Evolutionary conservation across 2,113 vertebrate genomes (phyloP).

Genomic region (Tetrax tetrax): DNA sequence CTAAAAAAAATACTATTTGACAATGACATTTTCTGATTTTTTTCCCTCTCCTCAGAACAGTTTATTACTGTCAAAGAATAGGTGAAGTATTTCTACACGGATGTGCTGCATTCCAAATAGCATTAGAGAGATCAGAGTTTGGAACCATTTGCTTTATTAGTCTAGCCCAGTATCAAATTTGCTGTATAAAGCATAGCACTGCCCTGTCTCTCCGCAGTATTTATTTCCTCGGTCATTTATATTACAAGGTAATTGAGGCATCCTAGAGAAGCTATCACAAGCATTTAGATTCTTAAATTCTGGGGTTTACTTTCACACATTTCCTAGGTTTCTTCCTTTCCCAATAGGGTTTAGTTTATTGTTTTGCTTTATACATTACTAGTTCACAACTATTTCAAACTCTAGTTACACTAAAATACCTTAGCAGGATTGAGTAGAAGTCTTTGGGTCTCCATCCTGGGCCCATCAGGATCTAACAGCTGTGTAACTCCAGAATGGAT

Average conservation of each 20-base stretch:
- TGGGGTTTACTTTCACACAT: not conserved
- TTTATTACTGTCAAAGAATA: not conserved
- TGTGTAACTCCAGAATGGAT: not conserved
- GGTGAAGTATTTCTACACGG: not conserved
- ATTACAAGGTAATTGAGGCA: not conserved
- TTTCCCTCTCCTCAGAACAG: not conserved
- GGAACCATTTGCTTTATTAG: constrained; percentile 24
- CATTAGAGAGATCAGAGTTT: constrained; percentile 4
- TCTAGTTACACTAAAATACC: not conserved
- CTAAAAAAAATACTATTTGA: not conserved
- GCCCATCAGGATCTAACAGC: not conserved
- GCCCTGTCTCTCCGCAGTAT: not conserved
- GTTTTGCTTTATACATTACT: not conserved
- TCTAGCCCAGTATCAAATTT: constrained; percentile 11
- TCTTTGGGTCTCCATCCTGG: not conserved
- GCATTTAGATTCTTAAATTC: not conserved
- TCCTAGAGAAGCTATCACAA: not conserved
- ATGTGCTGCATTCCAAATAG: constrained; percentile 16
- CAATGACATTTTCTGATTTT: not conserved
- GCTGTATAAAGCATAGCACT: not conserved
- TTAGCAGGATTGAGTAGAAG: not conserved
- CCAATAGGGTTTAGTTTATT: not conserved
- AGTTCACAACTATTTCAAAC: not conserved
- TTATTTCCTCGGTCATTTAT: not conserved
- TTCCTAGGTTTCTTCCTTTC: not conserved